Conservation (phyloP, 53 echinoderm and acorn worm species). For the Echinarachnius parma region DNA sequence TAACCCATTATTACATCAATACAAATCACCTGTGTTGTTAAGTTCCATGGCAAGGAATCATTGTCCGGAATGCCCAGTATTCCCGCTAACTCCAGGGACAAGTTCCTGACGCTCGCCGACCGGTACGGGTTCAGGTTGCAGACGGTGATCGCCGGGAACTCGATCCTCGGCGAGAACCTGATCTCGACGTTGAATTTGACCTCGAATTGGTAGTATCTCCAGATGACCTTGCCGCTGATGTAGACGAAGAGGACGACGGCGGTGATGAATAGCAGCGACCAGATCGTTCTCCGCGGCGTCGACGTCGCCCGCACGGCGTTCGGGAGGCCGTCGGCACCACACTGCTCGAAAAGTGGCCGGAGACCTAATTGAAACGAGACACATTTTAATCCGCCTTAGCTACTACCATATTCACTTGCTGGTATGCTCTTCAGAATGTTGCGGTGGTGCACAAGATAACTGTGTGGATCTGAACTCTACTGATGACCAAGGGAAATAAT, state of each 20-base stretch:
- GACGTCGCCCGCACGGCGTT: conserved; percentile 60
- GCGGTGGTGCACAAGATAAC: too few species aligned
- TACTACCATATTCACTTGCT: too few species aligned
- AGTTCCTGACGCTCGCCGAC: too few species aligned
- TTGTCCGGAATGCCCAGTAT: background rate
- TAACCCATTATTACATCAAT: too few species aligned
- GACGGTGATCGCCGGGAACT: conserved; percentile 67
- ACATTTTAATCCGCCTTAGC: too few species aligned
- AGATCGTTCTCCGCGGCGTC: conserved; percentile 24
- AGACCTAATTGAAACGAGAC: too few species aligned
- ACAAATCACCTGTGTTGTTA: too few species aligned
- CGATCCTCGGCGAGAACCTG: background rate
- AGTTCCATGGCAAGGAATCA: background rate
- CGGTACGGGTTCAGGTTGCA: conserved; percentile 80
- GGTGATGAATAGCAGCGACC: too few species aligned
- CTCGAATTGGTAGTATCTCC: conserved; percentile 5
- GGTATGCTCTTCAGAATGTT: too few species aligned
- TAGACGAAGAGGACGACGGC: conserved; percentile 39
- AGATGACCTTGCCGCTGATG: conserved; percentile 22
- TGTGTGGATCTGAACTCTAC: too few species aligned
- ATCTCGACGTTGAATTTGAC: conserved; percentile 61
- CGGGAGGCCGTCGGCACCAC: conserved; percentile 71
- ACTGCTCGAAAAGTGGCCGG: too few species aligned
- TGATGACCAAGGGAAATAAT: too few species aligned
- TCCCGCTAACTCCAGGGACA: background rate